Percentiles rank a stretch among this genome's conserved stretches.
phyloP scores from a whole-genome alignment of 2,888 invertebrate genomes.

The Sminthurinus aureus region DNA sequence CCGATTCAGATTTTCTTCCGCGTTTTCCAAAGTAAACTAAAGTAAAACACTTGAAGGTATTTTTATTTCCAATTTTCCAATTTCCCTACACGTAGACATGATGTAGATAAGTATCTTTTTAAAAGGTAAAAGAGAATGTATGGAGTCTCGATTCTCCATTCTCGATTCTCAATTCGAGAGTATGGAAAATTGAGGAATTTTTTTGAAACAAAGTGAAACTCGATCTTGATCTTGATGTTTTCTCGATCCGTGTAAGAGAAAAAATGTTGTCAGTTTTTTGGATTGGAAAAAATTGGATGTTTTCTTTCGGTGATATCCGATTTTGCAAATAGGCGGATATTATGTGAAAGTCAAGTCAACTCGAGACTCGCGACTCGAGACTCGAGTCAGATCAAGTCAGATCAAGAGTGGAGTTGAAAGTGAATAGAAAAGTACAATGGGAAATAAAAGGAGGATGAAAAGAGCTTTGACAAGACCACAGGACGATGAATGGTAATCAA shows the following conservation, averaged over 20 bases:
- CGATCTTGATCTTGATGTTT: no score
- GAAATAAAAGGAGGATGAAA: background rate
- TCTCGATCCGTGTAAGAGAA: no score
- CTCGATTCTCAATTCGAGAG: background rate
- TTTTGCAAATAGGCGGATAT: background rate
- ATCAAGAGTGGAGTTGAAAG: no score
- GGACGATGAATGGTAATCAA: conserved; percentile 41
- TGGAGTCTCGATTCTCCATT: background rate
- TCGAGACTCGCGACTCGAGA: no score
- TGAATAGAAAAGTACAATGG: no score
- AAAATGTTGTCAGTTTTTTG: background rate
- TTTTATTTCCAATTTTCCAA: no score
- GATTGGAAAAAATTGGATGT: conserved; percentile 25
- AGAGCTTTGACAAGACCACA: background rate
- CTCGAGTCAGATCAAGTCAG: background rate
- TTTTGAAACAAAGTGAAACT: no score
- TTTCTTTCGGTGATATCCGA: background rate
- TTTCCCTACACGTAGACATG: no score
- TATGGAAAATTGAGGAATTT: background rate
- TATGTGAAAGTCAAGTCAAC: background rate
- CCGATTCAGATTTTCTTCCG: no score
- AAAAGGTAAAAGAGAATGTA: background rate
- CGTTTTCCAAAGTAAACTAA: no score
- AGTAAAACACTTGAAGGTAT: no score
- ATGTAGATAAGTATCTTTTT: no score